Percentiles rank a stretch among this genome's conserved stretches.
These are phyloP conservation scores for Varroa destructor DNA, from an alignment of 1,140 invertebrate species.

Conservation along the genomic window DNA sequence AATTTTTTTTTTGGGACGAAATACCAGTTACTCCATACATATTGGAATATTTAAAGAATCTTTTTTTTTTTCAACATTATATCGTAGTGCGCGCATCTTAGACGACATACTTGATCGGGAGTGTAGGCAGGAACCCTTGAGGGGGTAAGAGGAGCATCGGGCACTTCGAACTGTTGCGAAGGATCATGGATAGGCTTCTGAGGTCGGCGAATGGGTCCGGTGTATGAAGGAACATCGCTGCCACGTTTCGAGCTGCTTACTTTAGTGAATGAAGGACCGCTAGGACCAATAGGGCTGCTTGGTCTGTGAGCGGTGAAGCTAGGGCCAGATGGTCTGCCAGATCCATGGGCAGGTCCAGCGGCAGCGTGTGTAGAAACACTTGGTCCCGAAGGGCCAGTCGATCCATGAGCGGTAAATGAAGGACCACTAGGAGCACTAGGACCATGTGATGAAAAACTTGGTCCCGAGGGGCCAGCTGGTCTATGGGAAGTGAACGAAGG, in stretches of 20 bases:
- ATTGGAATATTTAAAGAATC: background rate
- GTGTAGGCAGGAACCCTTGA: slow-evolving; percentile 24
- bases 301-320: too few relatives aligned
- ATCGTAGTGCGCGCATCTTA: background rate
- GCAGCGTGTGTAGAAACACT: too few relatives aligned
- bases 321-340: background rate
- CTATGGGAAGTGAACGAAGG: background rate
- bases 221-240: background rate
- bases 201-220: slow-evolving; percentile 4
- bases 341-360: background rate
- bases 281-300: too few relatives aligned
- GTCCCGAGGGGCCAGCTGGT: background rate
- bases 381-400: background rate
- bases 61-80: background rate
- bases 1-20: too few relatives aligned
- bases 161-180: slow-evolving; percentile 12
- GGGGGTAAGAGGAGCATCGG: background rate
- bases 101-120: background rate
- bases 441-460: background rate
- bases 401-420: background rate
- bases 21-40: background rate
- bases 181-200: slow-evolving; percentile 17
- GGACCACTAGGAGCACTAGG: background rate
- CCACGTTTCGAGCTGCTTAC: background rate
- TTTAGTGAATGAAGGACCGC: slow-evolving; percentile 2